These are phyloP conservation scores for Ianthella basta DNA, from an alignment of 37 sponge, comb jelly and placozoan genomes.

Conservation along the genomic window DNA sequence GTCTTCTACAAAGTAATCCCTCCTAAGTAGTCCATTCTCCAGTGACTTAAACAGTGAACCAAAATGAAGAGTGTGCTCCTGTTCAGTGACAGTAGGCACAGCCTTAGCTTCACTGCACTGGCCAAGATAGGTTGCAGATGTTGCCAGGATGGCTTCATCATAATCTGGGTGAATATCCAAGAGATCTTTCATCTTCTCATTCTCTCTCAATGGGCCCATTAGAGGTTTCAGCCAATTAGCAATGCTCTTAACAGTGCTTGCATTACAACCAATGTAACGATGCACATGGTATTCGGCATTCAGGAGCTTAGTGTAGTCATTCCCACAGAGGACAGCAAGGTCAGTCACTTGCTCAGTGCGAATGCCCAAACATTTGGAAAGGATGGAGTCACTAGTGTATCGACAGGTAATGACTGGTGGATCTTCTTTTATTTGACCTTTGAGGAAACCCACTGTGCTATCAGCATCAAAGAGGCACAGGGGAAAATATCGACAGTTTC, in stretches of 20 bases:
- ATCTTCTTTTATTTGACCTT: neutral
- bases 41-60: neutral
- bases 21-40: slow-evolving; percentile 27
- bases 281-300: neutral
- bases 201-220: neutral
- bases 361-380: slow-evolving; percentile 34
- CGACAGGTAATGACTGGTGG: neutral
- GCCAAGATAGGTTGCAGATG: no score
- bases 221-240: neutral
- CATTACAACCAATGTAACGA: neutral
- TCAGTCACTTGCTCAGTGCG: slow-evolving; percentile 38
- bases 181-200: neutral
- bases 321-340: slow-evolving; percentile 64
- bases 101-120: no score
- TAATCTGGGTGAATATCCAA: neutral
- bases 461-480: slow-evolving; percentile 38
- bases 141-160: neutral
- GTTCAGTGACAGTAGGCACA: no score
- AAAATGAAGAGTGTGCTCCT: neutral
- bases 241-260: neutral
- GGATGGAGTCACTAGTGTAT: neutral
- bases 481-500: slow-evolving; percentile 28
- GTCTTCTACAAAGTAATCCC: slow-evolving; percentile 39
- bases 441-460: neutral
- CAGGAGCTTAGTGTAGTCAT: slow-evolving; percentile 40